Evolutionary conservation across 2,888 invertebrate species (phyloP).

Genomic region (Disparrhopalites patrizii): DNA sequence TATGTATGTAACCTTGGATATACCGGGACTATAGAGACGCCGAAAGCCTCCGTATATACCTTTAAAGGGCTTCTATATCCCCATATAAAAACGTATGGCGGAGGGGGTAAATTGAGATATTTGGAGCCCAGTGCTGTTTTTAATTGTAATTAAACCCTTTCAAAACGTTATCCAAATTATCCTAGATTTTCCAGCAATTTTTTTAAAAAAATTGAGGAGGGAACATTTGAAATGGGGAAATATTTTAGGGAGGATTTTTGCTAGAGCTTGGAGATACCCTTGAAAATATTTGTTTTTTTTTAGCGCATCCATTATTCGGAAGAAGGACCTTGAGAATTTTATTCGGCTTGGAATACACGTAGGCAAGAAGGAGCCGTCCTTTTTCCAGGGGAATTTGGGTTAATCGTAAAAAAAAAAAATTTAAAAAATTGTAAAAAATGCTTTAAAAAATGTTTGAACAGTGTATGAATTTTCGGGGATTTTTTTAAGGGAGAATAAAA

Average conservation of each 20-base stretch:
- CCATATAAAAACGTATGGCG: neutral
- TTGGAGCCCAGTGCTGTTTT: neutral
- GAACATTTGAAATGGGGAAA: neutral
- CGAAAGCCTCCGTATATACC: neutral
- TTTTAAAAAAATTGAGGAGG: neutral
- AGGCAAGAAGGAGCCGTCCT: too few relatives aligned
- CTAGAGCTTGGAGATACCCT: constrained; percentile 22
- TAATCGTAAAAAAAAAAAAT: too few relatives aligned
- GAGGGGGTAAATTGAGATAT: neutral
- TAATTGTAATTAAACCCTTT: neutral
- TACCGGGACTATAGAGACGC: neutral
- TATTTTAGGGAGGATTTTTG: neutral
- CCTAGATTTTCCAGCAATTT: too few relatives aligned
- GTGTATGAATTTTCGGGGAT: too few relatives aligned
- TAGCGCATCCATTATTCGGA: constrained; percentile 23
- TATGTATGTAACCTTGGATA: neutral
- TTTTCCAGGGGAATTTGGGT: too few relatives aligned
- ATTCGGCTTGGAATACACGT: too few relatives aligned
- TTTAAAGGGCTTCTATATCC: neutral
- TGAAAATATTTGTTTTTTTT: neutral
- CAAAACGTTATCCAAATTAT: too few relatives aligned
- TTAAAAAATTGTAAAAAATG: too few relatives aligned
- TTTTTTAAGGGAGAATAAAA: too few relatives aligned
- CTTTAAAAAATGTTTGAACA: too few relatives aligned
- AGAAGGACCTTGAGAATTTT: constrained; percentile 23